Percentiles rank a stretch among this genome's conserved stretches.
phyloP scores from a whole-genome alignment of 2,888 invertebrate genomes.

The Leptogaster cylindrica region DNA sequence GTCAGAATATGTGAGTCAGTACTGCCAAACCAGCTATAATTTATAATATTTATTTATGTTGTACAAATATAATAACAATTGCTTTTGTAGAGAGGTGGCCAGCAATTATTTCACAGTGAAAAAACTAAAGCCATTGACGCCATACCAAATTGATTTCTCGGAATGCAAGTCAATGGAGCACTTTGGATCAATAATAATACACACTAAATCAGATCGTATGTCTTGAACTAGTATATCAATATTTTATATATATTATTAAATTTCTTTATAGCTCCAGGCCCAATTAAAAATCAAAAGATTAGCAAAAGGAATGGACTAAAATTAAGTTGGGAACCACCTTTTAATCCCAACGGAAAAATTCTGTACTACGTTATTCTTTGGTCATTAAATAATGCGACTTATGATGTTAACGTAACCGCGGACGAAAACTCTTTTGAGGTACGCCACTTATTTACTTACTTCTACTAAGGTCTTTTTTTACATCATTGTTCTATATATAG shows the following conservation, averaged over 20 bases:
- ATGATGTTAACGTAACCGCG: slow-evolving; percentile 54
- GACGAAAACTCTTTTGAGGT: slow-evolving; percentile 44
- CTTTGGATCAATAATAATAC: slow-evolving; percentile 55
- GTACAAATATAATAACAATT: background rate
- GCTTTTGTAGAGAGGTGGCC: slow-evolving; percentile 28
- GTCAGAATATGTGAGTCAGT: slow-evolving; percentile 51
- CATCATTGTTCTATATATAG: slow-evolving; percentile 47
- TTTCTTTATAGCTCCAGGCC: slow-evolving; percentile 56
- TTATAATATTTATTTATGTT: slow-evolving; percentile 1
- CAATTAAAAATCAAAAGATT: slow-evolving; percentile 57
- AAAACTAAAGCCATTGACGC: slow-evolving; percentile 44
- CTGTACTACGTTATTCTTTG: slow-evolving; percentile 59
- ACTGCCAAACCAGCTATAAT: too few species aligned
- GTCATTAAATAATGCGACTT: slow-evolving; percentile 57
- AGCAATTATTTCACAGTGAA: slow-evolving; percentile 37
- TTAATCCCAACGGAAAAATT: slow-evolving; percentile 59
- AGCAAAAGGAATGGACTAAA: slow-evolving; percentile 57
- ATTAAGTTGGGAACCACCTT: slow-evolving; percentile 59
- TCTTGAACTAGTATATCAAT: too few species aligned
- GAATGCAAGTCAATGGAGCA: slow-evolving; percentile 41
- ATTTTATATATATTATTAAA: too few species aligned
- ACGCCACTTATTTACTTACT: background rate
- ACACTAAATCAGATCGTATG: slow-evolving; percentile 60
- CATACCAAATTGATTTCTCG: slow-evolving; percentile 44
- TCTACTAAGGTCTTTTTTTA: background rate